phyloP scores from a whole-genome alignment of 1,140 invertebrate species.

The Chlorops oryzae region DNA sequence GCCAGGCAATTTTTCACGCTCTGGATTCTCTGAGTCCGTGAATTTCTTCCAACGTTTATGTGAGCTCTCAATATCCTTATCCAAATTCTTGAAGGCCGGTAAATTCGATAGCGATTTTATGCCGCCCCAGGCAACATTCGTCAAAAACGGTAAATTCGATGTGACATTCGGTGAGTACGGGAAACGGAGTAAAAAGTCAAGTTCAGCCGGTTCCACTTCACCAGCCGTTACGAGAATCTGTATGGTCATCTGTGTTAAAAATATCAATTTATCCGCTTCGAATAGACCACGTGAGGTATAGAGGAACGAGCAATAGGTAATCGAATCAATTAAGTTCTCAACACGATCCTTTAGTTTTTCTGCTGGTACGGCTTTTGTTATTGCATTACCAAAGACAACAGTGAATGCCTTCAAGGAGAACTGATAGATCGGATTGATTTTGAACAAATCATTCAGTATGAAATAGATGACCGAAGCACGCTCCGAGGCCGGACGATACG shows the following conservation, averaged over 20 bases:
- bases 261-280: conserved; percentile 88
- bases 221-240: conserved; percentile 63
- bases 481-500: conserved; percentile 78
- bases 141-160: conserved; percentile 80
- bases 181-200: conserved; percentile 85
- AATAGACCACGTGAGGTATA: conserved; percentile 89
- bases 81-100: conserved; percentile 79
- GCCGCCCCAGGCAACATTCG: conserved; percentile 79
- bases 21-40: conserved; percentile 84
- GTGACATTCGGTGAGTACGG: conserved; percentile 59
- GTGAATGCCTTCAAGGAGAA: conserved; percentile 94
- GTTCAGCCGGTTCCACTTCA: conserved; percentile 63
- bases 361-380: conserved; percentile 61
- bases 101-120: conserved; percentile 72
- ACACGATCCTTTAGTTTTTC: conserved; percentile 70
- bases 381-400: conserved; percentile 85
- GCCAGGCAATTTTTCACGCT: conserved; percentile 88
- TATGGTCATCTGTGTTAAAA: conserved; percentile 81
- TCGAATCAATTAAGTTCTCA: conserved; percentile 74
- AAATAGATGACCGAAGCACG: conserved; percentile 90
- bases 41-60: conserved; percentile 89
- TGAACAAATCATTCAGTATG: conserved; percentile 85
- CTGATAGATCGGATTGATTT: conserved; percentile 94
- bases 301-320: conserved; percentile 78
- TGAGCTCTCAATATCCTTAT: conserved; percentile 88